These are phyloP conservation scores for Aphis gossypii DNA, from an alignment of 1,140 invertebrate genomes.

Conservation along the genomic window DNA sequence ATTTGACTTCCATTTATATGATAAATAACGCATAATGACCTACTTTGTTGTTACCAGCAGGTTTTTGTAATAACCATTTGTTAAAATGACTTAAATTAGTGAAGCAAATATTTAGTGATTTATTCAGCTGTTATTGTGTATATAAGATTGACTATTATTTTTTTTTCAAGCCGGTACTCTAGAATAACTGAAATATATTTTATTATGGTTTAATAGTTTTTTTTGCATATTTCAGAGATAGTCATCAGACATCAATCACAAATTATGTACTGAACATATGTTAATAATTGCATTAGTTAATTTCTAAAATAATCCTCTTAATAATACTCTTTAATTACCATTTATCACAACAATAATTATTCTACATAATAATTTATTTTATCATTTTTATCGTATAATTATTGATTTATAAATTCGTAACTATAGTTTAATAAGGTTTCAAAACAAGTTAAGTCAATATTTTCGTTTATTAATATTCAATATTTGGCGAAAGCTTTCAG, in stretches of 20 bases:
- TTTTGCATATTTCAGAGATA: neutral
- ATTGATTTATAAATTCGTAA: neutral
- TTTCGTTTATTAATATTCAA: neutral
- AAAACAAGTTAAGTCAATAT: neutral
- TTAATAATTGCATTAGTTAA: neutral
- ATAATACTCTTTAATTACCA: too few species aligned
- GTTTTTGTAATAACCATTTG: conserved; percentile 5
- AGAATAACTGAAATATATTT: neutral
- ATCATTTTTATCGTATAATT: too few species aligned
- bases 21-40: conserved; percentile 8
- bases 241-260: neutral
- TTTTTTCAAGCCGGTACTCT: neutral
- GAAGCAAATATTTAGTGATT: neutral
- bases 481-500: neutral
- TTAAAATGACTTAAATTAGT: neutral
- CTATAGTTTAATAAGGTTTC: neutral
- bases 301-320: too few species aligned
- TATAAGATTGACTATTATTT: neutral
- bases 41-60: neutral
- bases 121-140: neutral
- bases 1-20: conserved; percentile 24
- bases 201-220: neutral
- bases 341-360: too few species aligned
- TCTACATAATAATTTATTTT: too few species aligned
- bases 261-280: neutral